phyloP scores from a whole-genome alignment of 2,113 vertebrate species.

The Galbula dea region DNA sequence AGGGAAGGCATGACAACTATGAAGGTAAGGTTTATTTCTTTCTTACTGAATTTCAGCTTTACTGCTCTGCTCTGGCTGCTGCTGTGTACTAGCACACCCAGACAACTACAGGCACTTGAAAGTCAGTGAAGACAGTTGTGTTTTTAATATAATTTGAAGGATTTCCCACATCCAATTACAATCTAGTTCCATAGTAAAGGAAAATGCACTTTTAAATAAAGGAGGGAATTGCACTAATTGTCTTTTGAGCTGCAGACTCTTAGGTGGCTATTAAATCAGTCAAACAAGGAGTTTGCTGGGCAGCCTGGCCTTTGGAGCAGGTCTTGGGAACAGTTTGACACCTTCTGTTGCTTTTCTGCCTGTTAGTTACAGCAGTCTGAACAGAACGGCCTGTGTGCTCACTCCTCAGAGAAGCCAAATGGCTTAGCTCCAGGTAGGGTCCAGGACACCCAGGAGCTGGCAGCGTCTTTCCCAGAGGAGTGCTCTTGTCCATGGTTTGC shows the following conservation, averaged over 20 bases:
- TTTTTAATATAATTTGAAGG: rapidly evolving
- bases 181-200: rapidly evolving
- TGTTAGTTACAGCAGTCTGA: rapidly evolving
- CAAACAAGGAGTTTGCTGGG: not conserved
- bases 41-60: not conserved
- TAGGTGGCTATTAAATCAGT: no score
- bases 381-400: rapidly evolving
- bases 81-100: not conserved
- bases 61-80: not conserved
- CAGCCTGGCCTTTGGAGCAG: not conserved
- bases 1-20: not conserved
- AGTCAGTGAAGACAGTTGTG: rapidly evolving
- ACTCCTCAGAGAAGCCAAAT: not conserved
- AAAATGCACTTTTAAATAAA: rapidly evolving
- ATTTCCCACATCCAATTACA: rapidly evolving
- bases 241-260: not conserved
- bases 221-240: not conserved
- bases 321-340: not conserved
- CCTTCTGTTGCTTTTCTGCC: not conserved
- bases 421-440: not conserved
- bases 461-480: not conserved
- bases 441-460: not conserved
- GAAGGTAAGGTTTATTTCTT: not conserved
- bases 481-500: not conserved
- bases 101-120: rapidly evolving